phyloP scores from a whole-genome alignment of 2,797 vertebrate species.

The Nothura maculosa region DNA sequence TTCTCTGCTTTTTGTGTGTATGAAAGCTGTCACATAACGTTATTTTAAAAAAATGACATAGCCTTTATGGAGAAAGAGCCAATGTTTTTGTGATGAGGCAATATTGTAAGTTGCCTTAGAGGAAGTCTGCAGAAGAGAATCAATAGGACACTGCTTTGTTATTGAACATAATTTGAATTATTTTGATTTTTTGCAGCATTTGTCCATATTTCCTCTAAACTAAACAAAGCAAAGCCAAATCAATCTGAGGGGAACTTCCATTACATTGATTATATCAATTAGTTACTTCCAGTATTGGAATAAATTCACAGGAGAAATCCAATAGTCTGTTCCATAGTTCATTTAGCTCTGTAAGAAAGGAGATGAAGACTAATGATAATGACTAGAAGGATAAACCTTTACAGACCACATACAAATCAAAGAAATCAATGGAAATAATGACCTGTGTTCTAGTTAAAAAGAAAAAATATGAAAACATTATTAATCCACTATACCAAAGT shows the following conservation, averaged over 20 bases:
- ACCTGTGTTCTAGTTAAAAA: neutral
- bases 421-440: neutral
- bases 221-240: conserved; percentile 1
- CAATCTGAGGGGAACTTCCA: neutral
- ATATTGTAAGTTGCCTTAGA: conserved; percentile 3
- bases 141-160: neutral
- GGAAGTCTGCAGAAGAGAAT: neutral
- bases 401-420: neutral
- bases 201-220: neutral
- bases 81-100: neutral
- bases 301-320: neutral
- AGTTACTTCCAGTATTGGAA: neutral
- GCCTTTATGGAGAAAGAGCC: neutral
- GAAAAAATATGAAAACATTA: conserved; percentile 4
- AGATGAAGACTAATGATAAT: neutral
- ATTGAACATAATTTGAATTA: neutral
- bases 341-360: neutral
- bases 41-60: neutral
- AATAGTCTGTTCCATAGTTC: neutral
- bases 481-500: conserved; percentile 10
- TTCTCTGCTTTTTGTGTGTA: neutral
- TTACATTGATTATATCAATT: neutral
- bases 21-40: neutral
- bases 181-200: conserved; percentile 39
- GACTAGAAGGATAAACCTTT: neutral